phyloP scores from a whole-genome alignment of 2,888 invertebrate genomes.

The Molorchus minor region DNA sequence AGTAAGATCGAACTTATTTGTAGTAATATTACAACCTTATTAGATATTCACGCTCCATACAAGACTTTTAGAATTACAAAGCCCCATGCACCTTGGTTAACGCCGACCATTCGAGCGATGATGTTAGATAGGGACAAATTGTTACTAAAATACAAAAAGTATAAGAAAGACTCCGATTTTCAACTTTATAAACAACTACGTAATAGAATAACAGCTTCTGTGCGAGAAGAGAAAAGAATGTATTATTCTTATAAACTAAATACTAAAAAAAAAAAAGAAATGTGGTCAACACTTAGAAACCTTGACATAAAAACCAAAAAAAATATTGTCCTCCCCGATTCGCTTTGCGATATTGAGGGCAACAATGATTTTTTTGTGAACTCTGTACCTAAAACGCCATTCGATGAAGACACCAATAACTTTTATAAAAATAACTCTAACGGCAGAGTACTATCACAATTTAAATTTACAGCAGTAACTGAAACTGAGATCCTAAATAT shows the following conservation, averaged over 20 bases:
- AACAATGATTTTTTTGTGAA: too few relatives aligned
- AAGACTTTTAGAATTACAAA: conserved; percentile 17
- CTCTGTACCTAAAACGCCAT: background rate
- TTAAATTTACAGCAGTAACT: conserved; percentile 18
- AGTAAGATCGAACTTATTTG: background rate
- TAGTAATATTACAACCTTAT: background rate
- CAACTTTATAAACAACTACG: background rate
- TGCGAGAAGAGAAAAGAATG: background rate
- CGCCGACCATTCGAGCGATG: background rate
- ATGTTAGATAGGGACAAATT: background rate
- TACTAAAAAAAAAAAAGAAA: background rate
- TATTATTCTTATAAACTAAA: background rate
- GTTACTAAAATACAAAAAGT: background rate
- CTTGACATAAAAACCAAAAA: background rate
- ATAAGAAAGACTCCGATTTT: background rate
- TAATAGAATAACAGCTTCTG: background rate
- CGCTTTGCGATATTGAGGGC: too few relatives aligned
- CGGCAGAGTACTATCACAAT: background rate
- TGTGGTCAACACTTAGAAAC: background rate
- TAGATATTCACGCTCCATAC: background rate
- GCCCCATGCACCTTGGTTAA: conserved; percentile 14
- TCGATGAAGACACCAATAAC: background rate
- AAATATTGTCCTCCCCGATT: too few relatives aligned
- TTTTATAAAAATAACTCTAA: background rate
- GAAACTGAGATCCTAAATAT: conserved; percentile 19